phyloP scores from a whole-genome alignment of 2,797 vertebrate genomes.

The Lates japonicus region DNA sequence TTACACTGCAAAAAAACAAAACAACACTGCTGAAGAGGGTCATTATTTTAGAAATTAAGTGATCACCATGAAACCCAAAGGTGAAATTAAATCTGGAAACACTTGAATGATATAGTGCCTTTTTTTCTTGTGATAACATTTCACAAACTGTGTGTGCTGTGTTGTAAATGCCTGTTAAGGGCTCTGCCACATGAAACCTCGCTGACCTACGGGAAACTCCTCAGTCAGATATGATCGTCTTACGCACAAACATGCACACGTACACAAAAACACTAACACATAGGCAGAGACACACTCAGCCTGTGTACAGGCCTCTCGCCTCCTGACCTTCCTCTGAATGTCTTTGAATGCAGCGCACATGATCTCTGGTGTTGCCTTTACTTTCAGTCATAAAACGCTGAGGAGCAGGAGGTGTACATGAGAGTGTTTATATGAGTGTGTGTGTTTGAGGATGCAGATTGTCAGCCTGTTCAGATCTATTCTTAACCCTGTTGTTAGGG shows the following conservation, averaged over 20 bases:
- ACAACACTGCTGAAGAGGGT: neutral
- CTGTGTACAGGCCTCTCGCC: conserved; percentile 1
- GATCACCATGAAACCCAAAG: conserved; percentile 2
- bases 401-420: neutral
- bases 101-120: neutral
- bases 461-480: conserved; percentile 30
- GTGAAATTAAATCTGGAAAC: conserved; percentile 4
- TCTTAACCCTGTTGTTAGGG: conserved; percentile 30
- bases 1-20: conserved; percentile 13
- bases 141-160: conserved; percentile 10
- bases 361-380: conserved; percentile 20
- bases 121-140: conserved; percentile 14
- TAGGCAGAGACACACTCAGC: neutral
- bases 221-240: conserved; percentile 53
- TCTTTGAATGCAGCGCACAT: conserved; percentile 29
- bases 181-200: conserved; percentile 49
- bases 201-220: conserved; percentile 61
- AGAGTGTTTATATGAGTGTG: conserved; percentile 33
- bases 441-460: conserved; percentile 1
- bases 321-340: conserved; percentile 22
- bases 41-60: neutral
- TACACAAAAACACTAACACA: conserved; percentile 33
- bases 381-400: conserved; percentile 19
- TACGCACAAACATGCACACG: conserved; percentile 56
- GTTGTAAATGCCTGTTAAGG: conserved; percentile 32